These are phyloP conservation scores for Caenorhabditis inopinata DNA, from an alignment of 1,140 invertebrate genomes.

Conservation along the genomic window DNA sequence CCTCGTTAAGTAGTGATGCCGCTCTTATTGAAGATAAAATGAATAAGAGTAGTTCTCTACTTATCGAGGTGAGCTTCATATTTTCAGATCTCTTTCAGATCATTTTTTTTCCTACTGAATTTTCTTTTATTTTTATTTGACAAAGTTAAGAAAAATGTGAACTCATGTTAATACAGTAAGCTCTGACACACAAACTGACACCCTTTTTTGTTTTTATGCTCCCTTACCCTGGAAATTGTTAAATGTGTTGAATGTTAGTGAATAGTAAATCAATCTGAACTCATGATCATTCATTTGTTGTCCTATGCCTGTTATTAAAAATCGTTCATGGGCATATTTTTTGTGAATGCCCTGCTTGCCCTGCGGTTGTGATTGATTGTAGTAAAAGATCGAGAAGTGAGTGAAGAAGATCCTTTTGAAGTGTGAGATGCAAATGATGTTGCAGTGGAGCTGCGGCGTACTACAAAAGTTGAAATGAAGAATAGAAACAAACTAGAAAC, in stretches of 20 bases:
- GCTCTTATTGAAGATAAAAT: conserved; percentile 11
- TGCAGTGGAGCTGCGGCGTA: conserved; percentile 11
- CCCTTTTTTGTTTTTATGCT: too few species aligned
- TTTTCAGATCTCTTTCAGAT: neutral
- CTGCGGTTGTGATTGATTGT: neutral
- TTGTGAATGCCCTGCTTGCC: conserved; percentile 7
- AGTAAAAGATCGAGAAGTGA: neutral
- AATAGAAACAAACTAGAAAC: neutral
- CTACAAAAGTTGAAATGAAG: neutral
- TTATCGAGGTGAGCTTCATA: conserved; percentile 4
- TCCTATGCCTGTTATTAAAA: conserved; percentile 8
- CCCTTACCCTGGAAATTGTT: too few species aligned
- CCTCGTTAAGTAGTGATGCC: conserved; percentile 34
- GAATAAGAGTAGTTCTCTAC: conserved; percentile 34
- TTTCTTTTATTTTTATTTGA: too few species aligned
- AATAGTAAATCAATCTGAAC: too few species aligned
- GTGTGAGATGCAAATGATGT: conserved; percentile 36
- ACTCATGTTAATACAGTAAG: too few species aligned
- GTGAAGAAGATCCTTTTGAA: conserved; percentile 8
- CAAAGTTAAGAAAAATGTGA: too few species aligned
- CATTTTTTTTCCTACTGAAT: too few species aligned
- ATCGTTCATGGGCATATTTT: conserved; percentile 37
- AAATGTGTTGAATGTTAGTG: too few species aligned
- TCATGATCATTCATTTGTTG: too few species aligned
- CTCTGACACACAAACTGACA: too few species aligned